Conservation (phyloP, 2,888 invertebrate species). For the Chrysolina oricalcia region DNA sequence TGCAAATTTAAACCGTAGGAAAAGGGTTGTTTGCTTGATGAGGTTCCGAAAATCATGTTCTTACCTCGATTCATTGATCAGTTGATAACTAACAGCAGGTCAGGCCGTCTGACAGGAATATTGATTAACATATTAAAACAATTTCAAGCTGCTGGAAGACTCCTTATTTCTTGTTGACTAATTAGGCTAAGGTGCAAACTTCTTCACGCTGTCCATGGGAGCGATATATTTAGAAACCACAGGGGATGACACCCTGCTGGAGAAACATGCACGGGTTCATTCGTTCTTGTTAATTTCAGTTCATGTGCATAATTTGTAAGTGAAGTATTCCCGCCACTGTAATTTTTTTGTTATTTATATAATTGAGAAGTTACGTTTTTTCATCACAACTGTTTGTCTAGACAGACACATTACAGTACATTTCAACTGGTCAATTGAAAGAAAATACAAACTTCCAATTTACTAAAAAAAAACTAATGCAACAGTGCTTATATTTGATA, state of each 20-base stretch:
- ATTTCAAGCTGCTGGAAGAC: neutral
- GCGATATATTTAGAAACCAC: neutral
- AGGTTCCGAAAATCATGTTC: neutral
- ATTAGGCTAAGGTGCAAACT: neutral
- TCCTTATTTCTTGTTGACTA: neutral
- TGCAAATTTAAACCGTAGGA: too few relatives aligned
- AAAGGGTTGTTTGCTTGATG: too few relatives aligned
- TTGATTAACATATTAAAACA: neutral
- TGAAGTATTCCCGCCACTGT: neutral
- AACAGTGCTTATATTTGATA: too few relatives aligned
- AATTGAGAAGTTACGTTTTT: too few relatives aligned
- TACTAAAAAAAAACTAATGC: too few relatives aligned
- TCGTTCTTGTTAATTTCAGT: neutral
- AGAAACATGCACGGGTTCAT: neutral
- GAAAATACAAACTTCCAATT: too few relatives aligned
- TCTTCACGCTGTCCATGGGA: neutral
- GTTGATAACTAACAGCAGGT: neutral
- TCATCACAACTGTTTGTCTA: too few relatives aligned
- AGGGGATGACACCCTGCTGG: conserved; percentile 1
- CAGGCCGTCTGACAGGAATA: neutral
- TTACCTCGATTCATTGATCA: neutral
- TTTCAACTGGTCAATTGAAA: too few relatives aligned
- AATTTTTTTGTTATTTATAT: neutral
- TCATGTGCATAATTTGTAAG: neutral
- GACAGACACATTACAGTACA: too few relatives aligned